Conservation (phyloP, 2,113 vertebrate genomes). For the Spheniscus mendiculus region DNA sequence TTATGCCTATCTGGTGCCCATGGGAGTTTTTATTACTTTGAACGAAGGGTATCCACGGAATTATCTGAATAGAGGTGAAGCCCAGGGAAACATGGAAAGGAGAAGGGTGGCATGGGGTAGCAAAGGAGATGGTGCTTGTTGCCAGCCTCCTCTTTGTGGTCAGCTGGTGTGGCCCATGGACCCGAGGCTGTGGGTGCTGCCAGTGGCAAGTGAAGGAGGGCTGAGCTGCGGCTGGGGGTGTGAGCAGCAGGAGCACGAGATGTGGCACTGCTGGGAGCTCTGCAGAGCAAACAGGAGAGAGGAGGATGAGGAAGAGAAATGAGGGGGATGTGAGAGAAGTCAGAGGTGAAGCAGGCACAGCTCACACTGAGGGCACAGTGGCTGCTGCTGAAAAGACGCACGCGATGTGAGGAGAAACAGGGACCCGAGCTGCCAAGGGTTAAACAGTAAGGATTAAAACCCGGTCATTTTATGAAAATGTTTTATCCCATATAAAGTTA, state of each 20-base stretch:
- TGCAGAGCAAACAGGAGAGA: not conserved
- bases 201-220: accelerated
- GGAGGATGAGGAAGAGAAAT: accelerated
- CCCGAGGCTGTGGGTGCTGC: not conserved
- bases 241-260: accelerated
- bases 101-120: not conserved
- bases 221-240: not conserved
- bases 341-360: accelerated
- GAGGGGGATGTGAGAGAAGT: not conserved
- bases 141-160: not conserved
- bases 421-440: accelerated
- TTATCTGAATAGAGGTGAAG: not conserved
- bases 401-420: accelerated
- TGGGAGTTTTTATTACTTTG: not conserved
- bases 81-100: not conserved
- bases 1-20: not conserved
- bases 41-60: not conserved
- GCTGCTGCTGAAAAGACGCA: not conserved
- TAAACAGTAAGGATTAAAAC: not conserved
- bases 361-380: accelerated
- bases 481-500: not conserved
- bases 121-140: not conserved
- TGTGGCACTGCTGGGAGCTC: not conserved
- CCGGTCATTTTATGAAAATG: not conserved
- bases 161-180: not conserved